Conservation (phyloP, 2,888 invertebrate species). For the Thelaira solivaga region DNA sequence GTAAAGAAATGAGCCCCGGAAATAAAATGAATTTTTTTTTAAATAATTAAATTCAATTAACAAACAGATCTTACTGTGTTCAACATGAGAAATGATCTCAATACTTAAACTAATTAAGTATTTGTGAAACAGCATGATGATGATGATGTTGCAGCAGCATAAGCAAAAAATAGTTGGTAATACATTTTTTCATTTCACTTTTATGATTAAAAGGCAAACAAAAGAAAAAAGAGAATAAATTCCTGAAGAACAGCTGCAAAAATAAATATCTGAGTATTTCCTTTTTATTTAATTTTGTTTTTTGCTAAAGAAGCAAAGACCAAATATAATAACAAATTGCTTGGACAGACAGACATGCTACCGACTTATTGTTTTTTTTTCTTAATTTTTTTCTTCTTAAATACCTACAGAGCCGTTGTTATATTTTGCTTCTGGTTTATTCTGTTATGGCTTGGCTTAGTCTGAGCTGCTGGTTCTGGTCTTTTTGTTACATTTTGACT, state of each 20-base stretch:
- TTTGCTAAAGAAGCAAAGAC: conserved; percentile 7
- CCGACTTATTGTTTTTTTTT: too few relatives aligned
- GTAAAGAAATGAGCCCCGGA: too few relatives aligned
- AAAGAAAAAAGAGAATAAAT: conserved; percentile 18
- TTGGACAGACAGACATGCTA: conserved; percentile 17
- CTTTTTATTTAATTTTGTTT: conserved; percentile 25
- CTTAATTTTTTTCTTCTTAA: too few relatives aligned
- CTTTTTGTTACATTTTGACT: conserved; percentile 51
- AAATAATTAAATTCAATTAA: not conserved
- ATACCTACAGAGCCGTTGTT: conserved; percentile 26
- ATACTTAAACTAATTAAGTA: not conserved
- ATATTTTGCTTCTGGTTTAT: conserved; percentile 17
- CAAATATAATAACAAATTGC: conserved; percentile 43
- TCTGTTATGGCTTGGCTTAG: conserved; percentile 16
- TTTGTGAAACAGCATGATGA: not conserved
- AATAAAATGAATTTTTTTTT: not conserved
- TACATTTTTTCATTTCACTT: conserved; percentile 22
- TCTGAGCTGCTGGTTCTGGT: not conserved
- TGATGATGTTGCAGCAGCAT: conserved; percentile 9
- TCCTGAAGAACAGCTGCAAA: conserved; percentile 60
- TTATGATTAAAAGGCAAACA: conserved; percentile 13
- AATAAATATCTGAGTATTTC: conserved; percentile 56
- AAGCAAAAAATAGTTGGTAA: not conserved
- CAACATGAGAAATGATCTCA: not conserved
- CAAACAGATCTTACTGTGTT: too few relatives aligned